Evolutionary conservation across 1,140 invertebrate genomes (phyloP).

Genomic region (Orchestia grillus): DNA sequence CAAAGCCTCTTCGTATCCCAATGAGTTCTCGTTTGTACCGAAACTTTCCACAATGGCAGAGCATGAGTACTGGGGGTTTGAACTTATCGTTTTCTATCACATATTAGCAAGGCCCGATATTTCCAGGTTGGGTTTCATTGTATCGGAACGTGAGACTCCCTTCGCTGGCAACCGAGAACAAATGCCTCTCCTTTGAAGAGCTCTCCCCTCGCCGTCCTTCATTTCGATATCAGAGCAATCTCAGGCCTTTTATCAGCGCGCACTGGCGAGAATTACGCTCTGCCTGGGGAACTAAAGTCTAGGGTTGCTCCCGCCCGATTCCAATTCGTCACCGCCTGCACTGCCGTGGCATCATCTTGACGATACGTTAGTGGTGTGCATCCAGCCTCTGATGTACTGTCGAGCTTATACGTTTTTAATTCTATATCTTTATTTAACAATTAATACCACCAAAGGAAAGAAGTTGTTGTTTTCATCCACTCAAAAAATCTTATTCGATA

Average conservation of each 20-base stretch:
- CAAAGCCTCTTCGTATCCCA: not conserved
- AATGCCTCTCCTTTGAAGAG: constrained; percentile 53
- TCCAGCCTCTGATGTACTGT: not conserved
- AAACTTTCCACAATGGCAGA: not conserved
- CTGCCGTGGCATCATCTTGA: constrained; percentile 1
- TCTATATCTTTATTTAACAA: too few relatives aligned
- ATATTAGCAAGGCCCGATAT: constrained; percentile 26
- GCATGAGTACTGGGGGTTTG: not conserved
- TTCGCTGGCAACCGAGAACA: constrained; percentile 15
- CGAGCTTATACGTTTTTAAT: too few relatives aligned
- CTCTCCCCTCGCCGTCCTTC: constrained; percentile 53
- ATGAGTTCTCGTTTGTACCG: not conserved
- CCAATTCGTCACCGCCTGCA: constrained; percentile 42
- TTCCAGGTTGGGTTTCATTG: constrained; percentile 16
- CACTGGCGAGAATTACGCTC: constrained; percentile 50
- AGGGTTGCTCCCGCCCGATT: constrained; percentile 21
- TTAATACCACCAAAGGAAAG: not conserved
- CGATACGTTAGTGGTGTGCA: not conserved
- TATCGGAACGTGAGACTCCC: constrained; percentile 39
- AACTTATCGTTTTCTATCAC: constrained; percentile 24
- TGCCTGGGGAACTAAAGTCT: constrained; percentile 38
- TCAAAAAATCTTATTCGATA: not conserved
- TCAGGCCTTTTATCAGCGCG: constrained; percentile 48
- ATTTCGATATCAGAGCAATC: constrained; percentile 55
- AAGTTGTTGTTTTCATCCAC: not conserved